phyloP scores from a whole-genome alignment of 64 coral and sea anemone genomes.

The Pocillopora verrucosa region DNA sequence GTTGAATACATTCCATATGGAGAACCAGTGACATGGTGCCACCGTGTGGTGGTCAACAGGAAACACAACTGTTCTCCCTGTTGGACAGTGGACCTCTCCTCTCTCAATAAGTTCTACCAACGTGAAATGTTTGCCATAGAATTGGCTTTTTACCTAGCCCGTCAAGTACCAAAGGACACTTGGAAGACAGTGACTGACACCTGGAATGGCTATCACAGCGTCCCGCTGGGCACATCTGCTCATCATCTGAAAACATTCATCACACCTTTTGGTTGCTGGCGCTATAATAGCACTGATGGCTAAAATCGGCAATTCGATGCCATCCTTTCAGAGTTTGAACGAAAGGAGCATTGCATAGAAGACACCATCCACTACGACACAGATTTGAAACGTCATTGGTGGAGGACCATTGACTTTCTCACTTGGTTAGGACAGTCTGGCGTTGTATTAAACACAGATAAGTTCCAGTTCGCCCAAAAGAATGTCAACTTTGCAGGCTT shows the following conservation, averaged over 20 bases:
- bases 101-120: constrained; percentile 56
- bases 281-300: constrained; percentile 53
- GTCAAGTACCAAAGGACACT: constrained; percentile 40
- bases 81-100: constrained; percentile 48
- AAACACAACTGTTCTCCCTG: constrained; percentile 52
- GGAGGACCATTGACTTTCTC: too few species aligned
- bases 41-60: constrained; percentile 52
- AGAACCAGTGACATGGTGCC: constrained; percentile 48
- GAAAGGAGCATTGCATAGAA: too few species aligned
- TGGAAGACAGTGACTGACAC: constrained; percentile 66
- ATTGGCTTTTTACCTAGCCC: constrained; percentile 48
- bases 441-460: too few species aligned
- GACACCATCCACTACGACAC: too few species aligned
- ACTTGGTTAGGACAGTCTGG: too few species aligned
- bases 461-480: too few species aligned
- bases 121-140: constrained; percentile 21
- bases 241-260: constrained; percentile 22
- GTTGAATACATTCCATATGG: constrained; percentile 57
- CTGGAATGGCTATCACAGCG: constrained; percentile 31
- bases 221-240: not conserved
- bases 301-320: constrained; percentile 52
- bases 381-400: too few species aligned
- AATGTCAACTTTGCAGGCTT: too few species aligned
- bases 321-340: constrained; percentile 6
- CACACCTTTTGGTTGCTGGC: constrained; percentile 6